Base-by-base conservation (phyloP, 2,797 vertebrate genomes). In the Lutjanus campechanus region DNA sequence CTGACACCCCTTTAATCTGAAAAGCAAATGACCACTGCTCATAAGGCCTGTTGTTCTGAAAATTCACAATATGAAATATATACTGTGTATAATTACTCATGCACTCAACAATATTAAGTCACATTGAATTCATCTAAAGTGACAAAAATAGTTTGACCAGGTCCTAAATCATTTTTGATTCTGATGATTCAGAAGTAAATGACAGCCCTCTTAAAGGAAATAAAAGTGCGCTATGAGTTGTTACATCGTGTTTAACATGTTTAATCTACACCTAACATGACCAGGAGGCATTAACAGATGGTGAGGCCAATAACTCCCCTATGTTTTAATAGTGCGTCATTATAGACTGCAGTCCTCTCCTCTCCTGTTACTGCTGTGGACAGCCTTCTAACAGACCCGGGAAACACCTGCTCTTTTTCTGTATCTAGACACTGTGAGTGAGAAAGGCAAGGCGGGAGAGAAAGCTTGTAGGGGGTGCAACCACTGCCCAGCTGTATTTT, bases 331-430 rank as follows among this genome's bases (percentile, higher is more conserved):
- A 59, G 59, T 74, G 69, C 44, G 4, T 50, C 60, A 66, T 55
- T 22, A 56, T n/a, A 73, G 71, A 61, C 53, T 47, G 47, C 72
- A 75, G 73, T 43, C 12, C 20, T 65, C 36, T 72, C 22, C 50
- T 25, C 49, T 62, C 51, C 46, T 89, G 74, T 82, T 55, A 12
- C 60, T 63, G 50, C 58, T 58, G 19, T 68, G 20, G 73, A 76
- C 67, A 55, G n/a, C 22, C 67, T 77, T 73, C 79, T 79, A 83
- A 88, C 85, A 81, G 79, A 70, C 73, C 81, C 63, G 60, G 77
- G 44, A 70, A 73, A 76, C 92, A 93, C 85, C 90, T 88, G 89
- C 71, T 85, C 46, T 65, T 91, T 89, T 87, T 85, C 29, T 65
- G 47, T 49, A 50, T 36, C 49, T 43, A 8, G 64, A 40, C 51